Base-by-base conservation (phyloP, 53 echinoderm and acorn worm genomes). In the Stichopus horrens region DNA sequence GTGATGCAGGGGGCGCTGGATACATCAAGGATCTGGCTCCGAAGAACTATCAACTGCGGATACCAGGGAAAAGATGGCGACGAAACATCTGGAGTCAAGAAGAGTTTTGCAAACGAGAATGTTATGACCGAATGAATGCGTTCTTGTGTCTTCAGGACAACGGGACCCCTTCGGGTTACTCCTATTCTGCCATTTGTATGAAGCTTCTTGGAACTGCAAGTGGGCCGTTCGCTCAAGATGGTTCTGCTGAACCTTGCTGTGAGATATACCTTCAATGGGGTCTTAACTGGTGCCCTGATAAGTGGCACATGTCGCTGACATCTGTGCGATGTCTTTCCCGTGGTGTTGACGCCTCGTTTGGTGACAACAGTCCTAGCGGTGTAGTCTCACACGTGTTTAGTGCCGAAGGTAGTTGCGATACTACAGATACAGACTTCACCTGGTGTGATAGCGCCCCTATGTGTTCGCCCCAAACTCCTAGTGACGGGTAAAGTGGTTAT, bases 221-320 rank as follows among this genome's bases (percentile, higher is more conserved):
- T 13, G 23, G 5, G 5, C 37, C 65, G 11, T 59, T 68, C 16
- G 14, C 71, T 0, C 60, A 21, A 14, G 52, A 23, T 53, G 66
- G 0, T 66, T 16, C 83, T 20, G 52, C 9, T 9, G 37, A 37
- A 37, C 68, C 85, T 23, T 85, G 85, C 16, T 85, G 85, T 18
- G 85, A 63, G 16, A 21, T 85, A 63, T 85, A 63, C 85, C 85
- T 85, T 11, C 85, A 68, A 52, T 85, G 67, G 65, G 85, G 85
- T 14, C 85, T 18, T 53, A 9, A 65, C 52, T 85, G 85, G 85
- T 85, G 85, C 51, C n/a, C 52, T 0, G n/a, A 67, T 18, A 85
- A 65, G 66, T 85, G 85, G 85, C 2, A 85, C 85, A 37, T 52
- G 7, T 13, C 11, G 77, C 14, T 76, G 9, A 7, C 7, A 9